Evolutionary conservation across 2,113 vertebrate species (phyloP), one percentile per base, ranked within the genome.

Genomic region (Brachypodius melanocephalos): DNA sequence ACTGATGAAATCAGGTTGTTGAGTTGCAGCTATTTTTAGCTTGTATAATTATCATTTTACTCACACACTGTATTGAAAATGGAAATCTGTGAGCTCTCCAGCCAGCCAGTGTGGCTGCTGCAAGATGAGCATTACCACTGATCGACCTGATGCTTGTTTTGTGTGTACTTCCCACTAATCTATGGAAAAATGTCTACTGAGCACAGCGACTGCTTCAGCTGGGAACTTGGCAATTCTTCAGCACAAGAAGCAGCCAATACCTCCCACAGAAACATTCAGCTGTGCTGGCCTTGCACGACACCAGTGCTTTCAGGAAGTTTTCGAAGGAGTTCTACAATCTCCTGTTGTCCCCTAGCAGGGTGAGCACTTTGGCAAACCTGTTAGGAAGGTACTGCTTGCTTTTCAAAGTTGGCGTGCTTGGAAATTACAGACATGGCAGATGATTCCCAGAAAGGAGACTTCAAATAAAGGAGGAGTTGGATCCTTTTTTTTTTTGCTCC

Each of bases 111-210:
- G 84, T 66, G 57, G 69, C 59, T 74, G 42, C 54, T 89, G 84
- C 80, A 59, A 84, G 89, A 91, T 62, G 69, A 91, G 46, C 80
- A 73, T 85, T 80, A 81, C 17, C 65, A 54, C 59, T 62, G 52
- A 31, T 3, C 1, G 3, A 75, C 66, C 61, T 48, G 78, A 22
- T 77, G 1, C 76, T 71, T 76, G 46, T 69, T 86, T 57, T 71
- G 26, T 72, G 86, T 80, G 63, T 58, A 16, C 42, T 91, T 86
- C 87, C 32, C 34, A 38, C 89, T 67, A 80, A 90, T 55, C 10
- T 78, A 89, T 63, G 73, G 89, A 91, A 84, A 87, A 93, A 89
- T 40, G 61, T 88, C 73, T 76, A 3, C 42, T 67, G 89, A 94
- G 87, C 77, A 67, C 55, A 86, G 34, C 22, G 6, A 38, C 84